Percentiles rank a stretch among this genome's conserved stretches.
phyloP scores from a whole-genome alignment of 2,113 vertebrate genomes.

The Poeciliopsis prolifica region DNA sequence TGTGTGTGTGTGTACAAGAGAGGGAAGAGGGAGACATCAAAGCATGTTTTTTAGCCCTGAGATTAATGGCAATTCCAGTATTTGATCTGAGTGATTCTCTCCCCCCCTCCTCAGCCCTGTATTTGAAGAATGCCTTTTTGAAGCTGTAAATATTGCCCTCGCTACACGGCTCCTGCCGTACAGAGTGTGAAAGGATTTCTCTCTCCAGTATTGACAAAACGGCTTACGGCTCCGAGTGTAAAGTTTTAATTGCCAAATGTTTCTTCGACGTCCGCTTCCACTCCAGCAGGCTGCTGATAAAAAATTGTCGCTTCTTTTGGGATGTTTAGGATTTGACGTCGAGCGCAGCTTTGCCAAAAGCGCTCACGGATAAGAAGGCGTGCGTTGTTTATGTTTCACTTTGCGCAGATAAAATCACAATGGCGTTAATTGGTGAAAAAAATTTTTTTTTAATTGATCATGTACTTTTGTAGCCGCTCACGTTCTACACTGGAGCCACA shows the following conservation, averaged over 20 bases:
- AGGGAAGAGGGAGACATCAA: constrained; percentile 53
- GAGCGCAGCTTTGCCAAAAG: no score
- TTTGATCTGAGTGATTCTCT: constrained; percentile 51
- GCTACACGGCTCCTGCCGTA: constrained; percentile 14
- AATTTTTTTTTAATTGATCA: no score
- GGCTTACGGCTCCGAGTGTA: constrained; percentile 21
- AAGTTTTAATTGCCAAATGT: constrained; percentile 18
- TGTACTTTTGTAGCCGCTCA: no score
- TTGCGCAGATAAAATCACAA: no score
- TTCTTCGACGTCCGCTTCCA: background rate
- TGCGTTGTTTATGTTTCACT: no score
- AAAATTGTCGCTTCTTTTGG: background rate
- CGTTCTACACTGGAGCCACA: no score
- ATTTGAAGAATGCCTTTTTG: constrained; percentile 67
- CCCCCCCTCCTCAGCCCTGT: background rate
- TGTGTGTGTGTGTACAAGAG: constrained; percentile 27
- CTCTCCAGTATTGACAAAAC: constrained; percentile 40
- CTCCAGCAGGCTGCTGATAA: background rate
- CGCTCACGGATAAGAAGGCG: no score
- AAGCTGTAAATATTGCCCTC: constrained; percentile 62
- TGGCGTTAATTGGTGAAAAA: no score
- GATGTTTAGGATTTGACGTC: background rate
- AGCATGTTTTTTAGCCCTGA: constrained; percentile 65
- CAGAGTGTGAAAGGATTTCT: constrained; percentile 35
- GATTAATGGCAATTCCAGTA: constrained; percentile 67